A percentile compares a stretch with the other conserved stretches of the same genome.
Evolutionary conservation across 2,113 vertebrate genomes (phyloP).

Genomic region (Oreochromis niloticus): DNA sequence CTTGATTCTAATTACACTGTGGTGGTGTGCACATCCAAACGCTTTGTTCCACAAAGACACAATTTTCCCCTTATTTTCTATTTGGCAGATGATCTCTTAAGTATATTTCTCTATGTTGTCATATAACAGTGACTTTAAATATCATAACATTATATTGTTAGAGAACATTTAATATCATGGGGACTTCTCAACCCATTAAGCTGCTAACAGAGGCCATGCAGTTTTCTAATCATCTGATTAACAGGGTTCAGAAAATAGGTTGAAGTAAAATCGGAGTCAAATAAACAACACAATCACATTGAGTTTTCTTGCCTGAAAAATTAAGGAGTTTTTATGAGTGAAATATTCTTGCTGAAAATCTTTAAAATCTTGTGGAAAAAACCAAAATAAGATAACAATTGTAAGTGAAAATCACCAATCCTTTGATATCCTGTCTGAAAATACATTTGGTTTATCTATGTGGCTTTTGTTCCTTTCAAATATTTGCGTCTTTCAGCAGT

Average conservation of each 20-base stretch:
- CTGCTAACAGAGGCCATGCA: constrained; percentile 4
- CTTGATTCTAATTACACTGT: neutral
- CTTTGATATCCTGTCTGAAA: neutral
- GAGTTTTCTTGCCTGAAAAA: neutral
- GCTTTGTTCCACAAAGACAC: neutral
- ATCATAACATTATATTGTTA: neutral
- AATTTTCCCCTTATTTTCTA: neutral
- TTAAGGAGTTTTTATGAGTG: neutral
- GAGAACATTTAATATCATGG: neutral
- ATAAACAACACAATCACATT: neutral
- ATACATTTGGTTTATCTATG: neutral
- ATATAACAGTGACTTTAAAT: neutral
- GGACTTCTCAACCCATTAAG: constrained; percentile 4
- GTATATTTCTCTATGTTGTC: neutral
- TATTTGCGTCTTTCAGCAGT: neutral
- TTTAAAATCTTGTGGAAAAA: neutral
- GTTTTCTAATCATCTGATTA: constrained; percentile 34
- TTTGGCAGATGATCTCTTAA: neutral
- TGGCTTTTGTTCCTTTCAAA: neutral
- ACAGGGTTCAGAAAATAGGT: neutral
- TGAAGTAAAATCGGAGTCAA: neutral
- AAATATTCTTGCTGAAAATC: neutral
- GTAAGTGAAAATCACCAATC: neutral
- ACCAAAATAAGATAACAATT: neutral
- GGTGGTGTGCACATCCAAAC: neutral